Evolutionary conservation across 2,888 invertebrate species (phyloP).

Genomic region (Sycophila texana): DNA sequence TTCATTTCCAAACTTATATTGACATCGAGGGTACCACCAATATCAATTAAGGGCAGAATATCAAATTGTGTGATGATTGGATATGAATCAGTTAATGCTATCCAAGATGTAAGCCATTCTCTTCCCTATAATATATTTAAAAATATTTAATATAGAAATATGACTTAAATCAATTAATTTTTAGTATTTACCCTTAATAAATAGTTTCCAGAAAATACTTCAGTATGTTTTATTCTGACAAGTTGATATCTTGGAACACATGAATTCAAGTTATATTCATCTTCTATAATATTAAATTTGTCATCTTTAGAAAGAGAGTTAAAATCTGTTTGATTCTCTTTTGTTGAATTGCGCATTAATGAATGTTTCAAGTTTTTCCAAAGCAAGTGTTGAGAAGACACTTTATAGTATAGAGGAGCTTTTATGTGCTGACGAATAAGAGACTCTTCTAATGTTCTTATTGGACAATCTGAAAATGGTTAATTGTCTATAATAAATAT

Average conservation of each 20-base stretch:
- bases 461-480: constrained; percentile 67
- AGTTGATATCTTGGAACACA: constrained; percentile 75
- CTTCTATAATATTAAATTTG: background rate
- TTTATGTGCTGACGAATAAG: constrained; percentile 61
- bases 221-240: constrained; percentile 74
- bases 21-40: constrained; percentile 76
- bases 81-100: constrained; percentile 71
- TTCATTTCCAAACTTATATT: constrained; percentile 72
- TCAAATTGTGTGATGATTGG: constrained; percentile 74
- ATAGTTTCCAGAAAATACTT: constrained; percentile 75
- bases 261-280: constrained; percentile 55
- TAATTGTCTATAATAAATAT: constrained; percentile 8
- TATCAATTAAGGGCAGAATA: constrained; percentile 75
- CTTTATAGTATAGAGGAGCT: constrained; percentile 57
- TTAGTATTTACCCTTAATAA: constrained; percentile 72
- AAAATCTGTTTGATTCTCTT: background rate
- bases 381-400: constrained; percentile 53
- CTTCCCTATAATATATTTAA: constrained; percentile 70
- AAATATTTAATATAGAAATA: constrained; percentile 26
- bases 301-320: background rate
- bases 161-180: background rate
- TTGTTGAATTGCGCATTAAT: constrained; percentile 27
- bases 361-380: constrained; percentile 58
- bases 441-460: constrained; percentile 65
- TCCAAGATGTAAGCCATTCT: constrained; percentile 76